Conservation (phyloP, 37 sponge, comb jelly and placozoan species). For the Cliona cf. orientalis region DNA sequence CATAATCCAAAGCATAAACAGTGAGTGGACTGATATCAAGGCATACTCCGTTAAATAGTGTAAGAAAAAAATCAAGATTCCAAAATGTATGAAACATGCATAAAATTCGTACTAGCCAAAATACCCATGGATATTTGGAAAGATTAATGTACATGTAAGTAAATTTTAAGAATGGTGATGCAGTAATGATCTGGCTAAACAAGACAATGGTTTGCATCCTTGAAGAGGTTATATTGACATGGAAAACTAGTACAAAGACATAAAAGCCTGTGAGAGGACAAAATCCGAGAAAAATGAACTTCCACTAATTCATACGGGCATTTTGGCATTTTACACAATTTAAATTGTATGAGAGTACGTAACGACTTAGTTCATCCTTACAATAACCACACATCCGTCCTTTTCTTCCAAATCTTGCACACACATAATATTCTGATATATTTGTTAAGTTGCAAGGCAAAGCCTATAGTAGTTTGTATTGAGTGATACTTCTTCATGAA, state of each 20-base stretch:
- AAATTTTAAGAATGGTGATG: background rate
- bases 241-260: conserved; percentile 54
- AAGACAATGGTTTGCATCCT: conserved; percentile 59
- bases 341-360: conserved; percentile 40
- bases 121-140: background rate
- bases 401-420: background rate
- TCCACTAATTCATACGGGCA: background rate
- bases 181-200: conserved; percentile 48
- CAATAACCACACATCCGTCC: conserved; percentile 53
- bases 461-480: no score
- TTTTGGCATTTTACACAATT: conserved; percentile 4
- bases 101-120: background rate
- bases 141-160: background rate
- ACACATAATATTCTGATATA: no score
- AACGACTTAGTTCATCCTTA: background rate
- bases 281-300: conserved; percentile 1
- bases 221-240: conserved; percentile 40
- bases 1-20: conserved; percentile 13
- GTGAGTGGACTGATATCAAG: background rate
- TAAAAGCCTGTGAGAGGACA: conserved; percentile 59
- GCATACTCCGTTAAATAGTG: conserved; percentile 1
- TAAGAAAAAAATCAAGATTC: conserved; percentile 42
- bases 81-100: conserved; percentile 11
- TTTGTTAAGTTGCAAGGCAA: no score
- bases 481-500: no score